A percentile compares a stretch with the other conserved stretches of the same genome.
Conservation (phyloP, 2,797 vertebrate species). For the Betta splendens region DNA sequence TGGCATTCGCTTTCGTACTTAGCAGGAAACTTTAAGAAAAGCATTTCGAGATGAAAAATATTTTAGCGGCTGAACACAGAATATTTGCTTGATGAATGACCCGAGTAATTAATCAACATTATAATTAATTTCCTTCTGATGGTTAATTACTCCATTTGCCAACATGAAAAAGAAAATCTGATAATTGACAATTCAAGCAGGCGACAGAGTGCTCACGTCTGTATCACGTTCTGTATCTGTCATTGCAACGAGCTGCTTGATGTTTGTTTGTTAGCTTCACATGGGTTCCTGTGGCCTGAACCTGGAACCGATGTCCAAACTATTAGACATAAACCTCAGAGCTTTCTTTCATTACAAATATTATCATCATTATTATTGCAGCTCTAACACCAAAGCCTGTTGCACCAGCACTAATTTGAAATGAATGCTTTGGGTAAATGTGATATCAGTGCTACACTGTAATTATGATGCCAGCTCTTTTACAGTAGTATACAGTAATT, state of each 20-base stretch:
- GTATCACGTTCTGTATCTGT: no score
- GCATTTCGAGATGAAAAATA: background rate
- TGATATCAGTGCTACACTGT: background rate
- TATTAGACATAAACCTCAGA: no score
- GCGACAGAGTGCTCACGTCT: no score
- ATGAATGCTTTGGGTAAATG: background rate
- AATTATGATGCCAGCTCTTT: background rate
- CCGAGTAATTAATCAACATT: background rate
- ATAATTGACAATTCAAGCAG: no score
- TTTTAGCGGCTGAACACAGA: background rate
- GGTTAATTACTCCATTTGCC: background rate
- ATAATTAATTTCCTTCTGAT: background rate
- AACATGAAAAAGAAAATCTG: background rate
- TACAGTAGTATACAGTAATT: no score
- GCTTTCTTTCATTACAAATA: background rate
- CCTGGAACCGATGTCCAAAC: background rate
- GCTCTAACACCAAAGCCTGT: background rate
- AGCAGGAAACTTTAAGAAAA: background rate
- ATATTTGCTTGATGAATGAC: background rate
- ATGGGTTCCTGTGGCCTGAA: background rate
- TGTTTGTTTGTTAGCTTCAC: no score
- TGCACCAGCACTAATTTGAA: background rate
- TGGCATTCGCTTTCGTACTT: constrained; percentile 54
- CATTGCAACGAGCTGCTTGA: no score
- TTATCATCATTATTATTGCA: background rate